Conservation (phyloP, 2,888 invertebrate genomes). For the Andrena dorsata region DNA sequence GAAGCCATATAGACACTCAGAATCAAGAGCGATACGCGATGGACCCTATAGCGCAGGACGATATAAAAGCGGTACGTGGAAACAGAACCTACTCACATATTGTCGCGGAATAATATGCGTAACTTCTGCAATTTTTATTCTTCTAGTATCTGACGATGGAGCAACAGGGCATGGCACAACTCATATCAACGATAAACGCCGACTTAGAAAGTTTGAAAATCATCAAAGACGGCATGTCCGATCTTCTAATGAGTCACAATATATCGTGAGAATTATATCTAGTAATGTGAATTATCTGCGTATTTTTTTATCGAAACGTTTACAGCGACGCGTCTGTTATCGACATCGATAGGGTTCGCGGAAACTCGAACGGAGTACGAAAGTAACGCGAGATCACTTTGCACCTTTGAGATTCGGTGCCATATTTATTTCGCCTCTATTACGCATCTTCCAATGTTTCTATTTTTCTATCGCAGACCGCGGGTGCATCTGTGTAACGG, state of each 20-base stretch:
- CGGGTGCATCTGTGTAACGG: background rate
- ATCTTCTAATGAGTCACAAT: conserved; percentile 82
- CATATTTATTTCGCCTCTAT: conserved; percentile 50
- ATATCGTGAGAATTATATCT: conserved; percentile 75
- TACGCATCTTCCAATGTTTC: background rate
- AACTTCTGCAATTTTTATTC: background rate
- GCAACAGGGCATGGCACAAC: conserved; percentile 94
- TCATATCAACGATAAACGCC: conserved; percentile 93
- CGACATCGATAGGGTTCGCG: conserved; percentile 21
- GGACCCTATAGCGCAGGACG: conserved; percentile 88
- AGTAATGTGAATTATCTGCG: conserved; percentile 41
- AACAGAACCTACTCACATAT: background rate
- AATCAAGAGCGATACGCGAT: conserved; percentile 91
- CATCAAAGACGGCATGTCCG: conserved; percentile 92
- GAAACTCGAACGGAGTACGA: background rate
- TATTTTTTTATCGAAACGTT: conserved; percentile 14
- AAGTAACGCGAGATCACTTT: background rate
- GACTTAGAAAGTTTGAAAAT: conserved; percentile 92
- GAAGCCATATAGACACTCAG: conserved; percentile 87
- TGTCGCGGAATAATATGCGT: background rate
- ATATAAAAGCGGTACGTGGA: conserved; percentile 86
- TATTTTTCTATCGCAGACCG: background rate
- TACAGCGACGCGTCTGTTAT: conserved; percentile 11
- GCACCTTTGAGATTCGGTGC: conserved; percentile 36
- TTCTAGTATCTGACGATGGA: conserved; percentile 92